Evolutionary conservation across 2,888 invertebrate species (phyloP).

Genomic region (Rotaria socialis): DNA sequence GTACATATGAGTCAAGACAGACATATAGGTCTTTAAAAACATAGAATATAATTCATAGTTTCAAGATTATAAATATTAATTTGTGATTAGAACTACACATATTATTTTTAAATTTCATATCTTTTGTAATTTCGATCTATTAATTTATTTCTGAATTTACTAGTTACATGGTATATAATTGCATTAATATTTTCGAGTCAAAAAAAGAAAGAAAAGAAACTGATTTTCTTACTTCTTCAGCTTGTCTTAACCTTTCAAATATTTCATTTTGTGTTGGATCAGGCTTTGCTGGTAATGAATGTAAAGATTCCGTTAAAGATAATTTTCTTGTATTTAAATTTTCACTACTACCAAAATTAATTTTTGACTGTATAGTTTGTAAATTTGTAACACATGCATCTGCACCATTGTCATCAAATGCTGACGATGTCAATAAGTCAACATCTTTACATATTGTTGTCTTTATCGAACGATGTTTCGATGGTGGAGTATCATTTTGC

Average conservation of each 20-base stretch:
- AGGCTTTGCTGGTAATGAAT: constrained; percentile 2
- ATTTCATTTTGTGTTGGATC: constrained; percentile 42
- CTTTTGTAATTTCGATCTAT: no score
- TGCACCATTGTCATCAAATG: not conserved
- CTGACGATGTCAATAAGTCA: not conserved
- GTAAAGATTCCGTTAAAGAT: constrained; percentile 24
- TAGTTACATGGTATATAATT: no score
- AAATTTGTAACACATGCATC: not conserved
- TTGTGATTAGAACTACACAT: no score
- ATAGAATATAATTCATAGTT: no score
- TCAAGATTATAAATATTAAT: no score
- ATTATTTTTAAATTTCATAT: no score
- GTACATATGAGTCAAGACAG: no score
- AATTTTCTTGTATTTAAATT: not conserved
- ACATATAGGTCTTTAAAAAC: no score
- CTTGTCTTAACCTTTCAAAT: constrained; percentile 22
- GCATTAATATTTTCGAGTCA: no score
- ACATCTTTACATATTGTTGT: not conserved
- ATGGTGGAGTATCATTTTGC: not conserved
- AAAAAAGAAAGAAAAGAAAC: no score
- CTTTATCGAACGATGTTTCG: no score
- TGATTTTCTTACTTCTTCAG: constrained; percentile 38
- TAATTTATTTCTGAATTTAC: no score
- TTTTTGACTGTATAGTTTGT: not conserved
- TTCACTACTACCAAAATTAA: constrained; percentile 12